Percentiles rank a stretch among this genome's conserved stretches.
These are phyloP conservation scores for Plecturocebus donacophilus DNA, from an alignment of 2,113 vertebrate species.

Conservation along the genomic window DNA sequence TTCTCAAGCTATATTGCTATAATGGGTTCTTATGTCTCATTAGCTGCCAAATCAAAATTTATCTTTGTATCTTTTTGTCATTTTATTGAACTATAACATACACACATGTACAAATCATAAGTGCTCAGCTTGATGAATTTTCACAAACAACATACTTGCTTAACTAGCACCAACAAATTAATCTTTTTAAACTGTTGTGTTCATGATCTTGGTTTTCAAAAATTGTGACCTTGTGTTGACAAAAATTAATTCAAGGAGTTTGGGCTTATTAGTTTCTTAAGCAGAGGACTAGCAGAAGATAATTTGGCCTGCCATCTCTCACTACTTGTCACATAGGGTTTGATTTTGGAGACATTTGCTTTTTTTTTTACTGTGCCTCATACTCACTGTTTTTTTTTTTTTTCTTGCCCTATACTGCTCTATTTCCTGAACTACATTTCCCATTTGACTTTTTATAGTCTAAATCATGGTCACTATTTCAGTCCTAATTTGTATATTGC, in stretches of 20 bases:
- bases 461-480: not conserved
- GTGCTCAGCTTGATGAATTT: not conserved
- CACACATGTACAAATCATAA: not conserved
- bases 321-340: not conserved
- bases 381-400: not conserved
- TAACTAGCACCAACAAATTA: not conserved
- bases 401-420: not conserved
- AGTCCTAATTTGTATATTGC: not conserved
- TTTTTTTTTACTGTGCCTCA: not conserved
- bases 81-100: not conserved
- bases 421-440: constrained; percentile 19
- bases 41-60: not conserved
- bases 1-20: constrained; percentile 14
- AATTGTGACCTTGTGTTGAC: not conserved
- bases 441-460: not conserved
- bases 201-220: not conserved
- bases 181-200: not conserved
- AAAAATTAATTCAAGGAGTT: not conserved
- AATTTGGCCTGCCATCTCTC: not conserved
- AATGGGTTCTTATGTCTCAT: not conserved
- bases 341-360: not conserved
- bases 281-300: not conserved
- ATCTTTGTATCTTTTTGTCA: not conserved
- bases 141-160: not conserved
- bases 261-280: not conserved